Percentiles rank a stretch among this genome's conserved stretches.
These are phyloP conservation scores for Chlorocebus sabaeus DNA, from an alignment of 2,113 vertebrate genomes.

Conservation along the genomic window DNA sequence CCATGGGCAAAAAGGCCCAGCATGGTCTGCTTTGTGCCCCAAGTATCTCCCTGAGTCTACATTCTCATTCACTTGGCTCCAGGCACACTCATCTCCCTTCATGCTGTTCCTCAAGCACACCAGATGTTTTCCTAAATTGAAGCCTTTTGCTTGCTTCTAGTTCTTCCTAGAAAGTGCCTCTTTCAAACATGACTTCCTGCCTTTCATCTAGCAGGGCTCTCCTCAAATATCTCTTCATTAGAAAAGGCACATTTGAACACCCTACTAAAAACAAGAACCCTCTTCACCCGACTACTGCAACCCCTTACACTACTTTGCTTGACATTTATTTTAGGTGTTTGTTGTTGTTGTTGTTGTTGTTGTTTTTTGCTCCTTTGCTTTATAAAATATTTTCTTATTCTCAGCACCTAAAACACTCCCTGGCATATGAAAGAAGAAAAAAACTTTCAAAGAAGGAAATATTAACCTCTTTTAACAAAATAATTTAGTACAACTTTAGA, in stretches of 20 bases:
- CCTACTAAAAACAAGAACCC: neutral
- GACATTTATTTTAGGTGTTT: neutral
- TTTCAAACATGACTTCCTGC: neutral
- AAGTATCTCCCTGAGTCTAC: fast-evolving
- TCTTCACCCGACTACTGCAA: neutral
- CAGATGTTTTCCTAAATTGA: neutral
- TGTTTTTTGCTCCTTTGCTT: neutral
- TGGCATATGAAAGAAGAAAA: neutral
- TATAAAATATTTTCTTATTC: neutral
- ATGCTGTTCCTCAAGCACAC: neutral
- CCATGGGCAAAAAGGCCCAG: fast-evolving
- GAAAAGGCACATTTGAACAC: neutral
- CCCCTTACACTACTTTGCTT: neutral
- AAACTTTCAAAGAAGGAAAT: neutral
- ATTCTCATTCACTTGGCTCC: neutral
- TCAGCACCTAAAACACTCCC: neutral
- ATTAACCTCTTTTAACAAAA: neutral
- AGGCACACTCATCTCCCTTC: neutral
- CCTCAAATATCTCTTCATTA: neutral
- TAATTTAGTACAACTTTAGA: neutral
- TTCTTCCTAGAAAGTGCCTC: neutral
- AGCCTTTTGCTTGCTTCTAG: neutral
- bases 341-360: too few relatives aligned
- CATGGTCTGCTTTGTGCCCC: too few relatives aligned
- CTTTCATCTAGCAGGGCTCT: neutral